Conservation (phyloP, 2,888 invertebrate genomes). For the Rotaria magnacalcarata region DNA sequence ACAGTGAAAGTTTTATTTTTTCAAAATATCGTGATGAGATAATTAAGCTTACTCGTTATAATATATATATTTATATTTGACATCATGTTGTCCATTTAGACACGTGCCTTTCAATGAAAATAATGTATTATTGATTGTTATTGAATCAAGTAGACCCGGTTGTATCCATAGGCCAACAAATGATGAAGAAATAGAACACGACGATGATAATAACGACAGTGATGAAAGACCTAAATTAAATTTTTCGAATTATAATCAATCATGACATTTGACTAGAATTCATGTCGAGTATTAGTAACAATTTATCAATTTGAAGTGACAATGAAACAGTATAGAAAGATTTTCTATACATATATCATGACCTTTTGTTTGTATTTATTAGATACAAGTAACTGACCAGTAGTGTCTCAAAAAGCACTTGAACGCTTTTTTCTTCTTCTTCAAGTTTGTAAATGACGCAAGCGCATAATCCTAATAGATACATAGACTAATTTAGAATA, state of each 20-base stretch:
- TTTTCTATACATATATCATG: no score
- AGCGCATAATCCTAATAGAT: background rate
- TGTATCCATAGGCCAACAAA: background rate
- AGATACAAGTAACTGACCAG: no score
- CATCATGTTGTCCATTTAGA: background rate
- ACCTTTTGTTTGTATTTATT: no score
- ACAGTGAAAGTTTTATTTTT: background rate
- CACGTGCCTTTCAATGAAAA: background rate
- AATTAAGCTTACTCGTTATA: background rate
- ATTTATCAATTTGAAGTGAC: no score
- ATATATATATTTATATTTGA: background rate
- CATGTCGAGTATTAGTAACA: no score
- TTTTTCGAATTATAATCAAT: background rate
- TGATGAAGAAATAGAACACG: background rate
- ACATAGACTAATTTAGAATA: no score
- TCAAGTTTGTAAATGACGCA: background rate
- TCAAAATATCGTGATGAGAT: background rate
- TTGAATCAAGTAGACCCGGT: background rate
- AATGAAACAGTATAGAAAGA: no score
- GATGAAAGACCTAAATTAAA: background rate
- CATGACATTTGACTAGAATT: no score
- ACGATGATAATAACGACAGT: background rate
- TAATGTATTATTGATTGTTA: background rate
- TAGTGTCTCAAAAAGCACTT: background rate
- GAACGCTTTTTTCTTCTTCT: background rate